Conservation (phyloP, 2,888 invertebrate genomes). For the Ernsta delagoae region DNA sequence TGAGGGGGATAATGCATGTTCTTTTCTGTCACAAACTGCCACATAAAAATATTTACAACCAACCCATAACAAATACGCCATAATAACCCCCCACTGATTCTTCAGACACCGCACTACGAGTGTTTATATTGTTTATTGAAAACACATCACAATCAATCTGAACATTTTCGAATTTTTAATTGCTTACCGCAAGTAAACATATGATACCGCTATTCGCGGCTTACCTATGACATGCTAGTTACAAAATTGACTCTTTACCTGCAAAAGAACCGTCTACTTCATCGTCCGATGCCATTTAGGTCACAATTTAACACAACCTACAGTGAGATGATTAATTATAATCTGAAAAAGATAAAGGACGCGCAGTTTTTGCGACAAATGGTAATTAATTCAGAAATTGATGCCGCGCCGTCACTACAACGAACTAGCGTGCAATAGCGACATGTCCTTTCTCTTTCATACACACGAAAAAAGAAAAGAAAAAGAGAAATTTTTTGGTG, state of each 20-base stretch:
- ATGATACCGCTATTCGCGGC: slow-evolving; percentile 86
- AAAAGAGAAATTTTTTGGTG: slow-evolving; percentile 15
- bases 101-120: slow-evolving; percentile 47
- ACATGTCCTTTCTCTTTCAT: slow-evolving; percentile 67
- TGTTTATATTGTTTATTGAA: slow-evolving; percentile 43
- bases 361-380: slow-evolving; percentile 85
- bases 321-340: slow-evolving; percentile 68
- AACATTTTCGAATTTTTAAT: slow-evolving; percentile 80
- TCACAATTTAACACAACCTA: slow-evolving; percentile 69
- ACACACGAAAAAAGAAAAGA: slow-evolving; percentile 47
- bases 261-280: slow-evolving; percentile 94
- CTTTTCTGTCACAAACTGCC: slow-evolving; percentile 85
- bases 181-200: slow-evolving; percentile 85
- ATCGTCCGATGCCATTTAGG: slow-evolving; percentile 93
- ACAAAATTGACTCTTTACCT: slow-evolving; percentile 88
- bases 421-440: slow-evolving; percentile 61
- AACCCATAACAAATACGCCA: slow-evolving; percentile 71
- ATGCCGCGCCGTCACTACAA: slow-evolving; percentile 81
- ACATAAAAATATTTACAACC: slow-evolving; percentile 83
- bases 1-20: slow-evolving; percentile 88
- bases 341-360: slow-evolving; percentile 81
- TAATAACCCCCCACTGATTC: slow-evolving; percentile 50
- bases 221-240: slow-evolving; percentile 84
- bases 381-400: slow-evolving; percentile 85
- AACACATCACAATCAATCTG: slow-evolving; percentile 51